Base-by-base conservation (phyloP, 1,140 invertebrate genomes). In the Drosophila mauritiana region DNA sequence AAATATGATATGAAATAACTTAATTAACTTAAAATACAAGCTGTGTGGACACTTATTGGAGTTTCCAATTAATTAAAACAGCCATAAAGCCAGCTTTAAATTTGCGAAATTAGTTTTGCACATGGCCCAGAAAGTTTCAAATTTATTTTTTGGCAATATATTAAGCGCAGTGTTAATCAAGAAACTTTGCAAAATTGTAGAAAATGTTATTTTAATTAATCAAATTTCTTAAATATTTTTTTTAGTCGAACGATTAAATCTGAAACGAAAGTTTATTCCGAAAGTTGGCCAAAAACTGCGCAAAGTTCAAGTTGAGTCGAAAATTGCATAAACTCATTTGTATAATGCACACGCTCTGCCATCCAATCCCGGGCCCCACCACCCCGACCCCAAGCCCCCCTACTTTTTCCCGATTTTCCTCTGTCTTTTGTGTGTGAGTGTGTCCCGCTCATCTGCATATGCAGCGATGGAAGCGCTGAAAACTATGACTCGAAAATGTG, bases 241-340 rank as follows among this genome's bases (percentile, higher is more conserved):
- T 69, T 20, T 27, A 37, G 64, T 15, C 27, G 20, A 70, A 42
- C 52, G 64, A 69, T 70, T 70, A 70, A 70, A 70, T 70, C 68
- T 36, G 10, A 70, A 49, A 40, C 52, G 48, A 70, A 70, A 70
- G 65, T 42, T 70, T 55, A n/a, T 20, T 25, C 64, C 2, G 11
- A 37, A 57, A 70, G 68, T 55, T 55, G 27, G 20, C n/a, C 22
- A 31, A 40, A 70, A 69, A 48, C 68, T 34, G 64, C 15, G 20
- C 25, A 72, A 74, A 70, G 58, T 81, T 74, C 52, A 70, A 54
- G 52, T 62, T 43, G 61, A 39, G 55, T 46, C 70, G 43, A 80
- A 83, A 55, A 75, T 78, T 73, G 68, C 68, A 75, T 70, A 83
- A 84, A 85, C 73, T 80, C 73, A 80, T 80, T 73, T 80, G 65